phyloP scores from a whole-genome alignment of 2,888 invertebrate species.

The Lordiphosa fenestrarum region DNA sequence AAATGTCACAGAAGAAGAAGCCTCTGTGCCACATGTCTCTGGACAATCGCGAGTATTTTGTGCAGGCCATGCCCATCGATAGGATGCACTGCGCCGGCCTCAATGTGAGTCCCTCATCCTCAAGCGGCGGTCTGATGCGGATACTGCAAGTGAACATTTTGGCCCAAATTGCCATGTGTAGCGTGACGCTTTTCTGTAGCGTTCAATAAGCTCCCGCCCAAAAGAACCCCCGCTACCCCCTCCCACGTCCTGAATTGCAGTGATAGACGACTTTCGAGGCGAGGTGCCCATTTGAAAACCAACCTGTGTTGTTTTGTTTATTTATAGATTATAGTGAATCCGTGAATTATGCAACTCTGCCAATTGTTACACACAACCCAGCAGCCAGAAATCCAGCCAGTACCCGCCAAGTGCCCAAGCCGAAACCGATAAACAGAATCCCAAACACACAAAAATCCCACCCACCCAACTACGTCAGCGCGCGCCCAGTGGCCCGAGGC shows the following conservation, averaged over 20 bases:
- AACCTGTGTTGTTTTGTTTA: constrained; percentile 64
- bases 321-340: constrained; percentile 72
- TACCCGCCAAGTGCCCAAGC: constrained; percentile 25
- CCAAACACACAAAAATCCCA: constrained; percentile 9
- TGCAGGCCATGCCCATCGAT: constrained; percentile 90
- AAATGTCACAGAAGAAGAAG: constrained; percentile 92
- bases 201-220: constrained; percentile 44
- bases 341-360: constrained; percentile 74
- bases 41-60: constrained; percentile 91
- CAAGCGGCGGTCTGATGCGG: constrained; percentile 75
- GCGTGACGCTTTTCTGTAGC: constrained; percentile 66
- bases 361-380: constrained; percentile 57
- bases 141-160: constrained; percentile 77
- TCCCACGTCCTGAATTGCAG: constrained; percentile 24
- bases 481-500: constrained; percentile 64
- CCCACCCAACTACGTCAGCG: constrained; percentile 18
- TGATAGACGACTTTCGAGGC: constrained; percentile 9
- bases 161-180: constrained; percentile 69
- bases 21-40: constrained; percentile 90
- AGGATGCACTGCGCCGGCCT: constrained; percentile 91
- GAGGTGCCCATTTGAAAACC: constrained; percentile 9
- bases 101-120: constrained; percentile 76
- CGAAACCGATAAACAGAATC: constrained; percentile 41
- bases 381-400: constrained; percentile 7
- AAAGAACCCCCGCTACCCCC: constrained; percentile 39